A percentile compares a stretch with the other conserved stretches of the same genome.
Evolutionary conservation across 2,113 vertebrate genomes (phyloP).

Genomic region (Scolopax mira): DNA sequence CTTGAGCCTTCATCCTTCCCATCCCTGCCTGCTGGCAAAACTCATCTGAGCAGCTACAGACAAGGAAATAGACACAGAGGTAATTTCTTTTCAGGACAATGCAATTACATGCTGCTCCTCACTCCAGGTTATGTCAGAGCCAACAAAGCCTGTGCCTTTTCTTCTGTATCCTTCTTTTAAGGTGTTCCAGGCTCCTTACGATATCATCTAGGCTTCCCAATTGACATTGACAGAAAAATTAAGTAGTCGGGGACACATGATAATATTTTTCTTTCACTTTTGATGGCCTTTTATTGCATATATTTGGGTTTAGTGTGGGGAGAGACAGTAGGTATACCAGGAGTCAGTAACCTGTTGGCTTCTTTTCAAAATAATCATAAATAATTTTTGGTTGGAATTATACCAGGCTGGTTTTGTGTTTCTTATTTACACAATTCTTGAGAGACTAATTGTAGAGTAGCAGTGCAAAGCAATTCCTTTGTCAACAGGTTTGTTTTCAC

Average conservation of each 20-base stretch:
- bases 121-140: neutral
- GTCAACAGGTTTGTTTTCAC: neutral
- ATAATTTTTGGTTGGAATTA: neutral
- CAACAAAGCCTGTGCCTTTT: neutral
- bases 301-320: neutral
- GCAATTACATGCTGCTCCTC: neutral
- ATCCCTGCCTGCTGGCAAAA: neutral
- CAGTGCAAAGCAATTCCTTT: neutral
- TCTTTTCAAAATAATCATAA: neutral
- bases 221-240: neutral
- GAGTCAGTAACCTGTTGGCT: neutral
- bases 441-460: neutral
- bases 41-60: neutral
- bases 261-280: neutral
- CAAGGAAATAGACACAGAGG: neutral
- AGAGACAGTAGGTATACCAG: neutral
- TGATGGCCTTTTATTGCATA: neutral
- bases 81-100: neutral
- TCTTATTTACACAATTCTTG: neutral
- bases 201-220: neutral
- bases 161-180: neutral
- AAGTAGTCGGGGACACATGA: neutral
- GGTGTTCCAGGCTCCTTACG: neutral
- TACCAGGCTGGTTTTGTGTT: neutral
- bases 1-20: neutral